phyloP scores from a whole-genome alignment of 1,140 invertebrate genomes.

The Berghia stephanieae region DNA sequence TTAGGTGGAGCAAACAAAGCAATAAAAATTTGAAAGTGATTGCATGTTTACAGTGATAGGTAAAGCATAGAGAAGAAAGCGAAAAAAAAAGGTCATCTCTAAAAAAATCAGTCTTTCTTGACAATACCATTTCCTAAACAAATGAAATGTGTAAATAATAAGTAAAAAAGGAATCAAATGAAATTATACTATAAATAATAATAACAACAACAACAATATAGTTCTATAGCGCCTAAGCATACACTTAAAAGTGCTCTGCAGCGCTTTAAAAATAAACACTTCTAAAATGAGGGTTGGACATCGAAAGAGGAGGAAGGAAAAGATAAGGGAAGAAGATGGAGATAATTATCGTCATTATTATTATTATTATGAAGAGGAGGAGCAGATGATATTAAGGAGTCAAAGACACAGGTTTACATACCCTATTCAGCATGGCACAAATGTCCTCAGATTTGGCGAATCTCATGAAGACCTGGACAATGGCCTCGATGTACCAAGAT shows the following conservation, averaged over 20 bases:
- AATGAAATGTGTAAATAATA: background rate
- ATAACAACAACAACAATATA: background rate
- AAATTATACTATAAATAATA: background rate
- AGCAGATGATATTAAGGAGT: background rate
- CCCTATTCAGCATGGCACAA: slow-evolving; percentile 60
- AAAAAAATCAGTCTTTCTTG: too few species aligned
- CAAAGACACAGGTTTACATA: slow-evolving; percentile 35
- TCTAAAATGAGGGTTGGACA: too few species aligned
- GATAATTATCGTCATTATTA: background rate
- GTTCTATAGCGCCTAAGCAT: too few species aligned
- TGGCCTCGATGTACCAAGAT: slow-evolving; percentile 62
- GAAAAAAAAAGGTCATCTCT: background rate
- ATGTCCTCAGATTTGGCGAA: slow-evolving; percentile 58
- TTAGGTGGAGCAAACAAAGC: background rate
- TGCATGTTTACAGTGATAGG: background rate
- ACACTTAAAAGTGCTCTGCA: too few species aligned
- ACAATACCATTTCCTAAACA: too few species aligned
- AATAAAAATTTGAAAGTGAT: background rate
- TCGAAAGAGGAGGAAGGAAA: too few species aligned
- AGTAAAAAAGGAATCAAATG: background rate
- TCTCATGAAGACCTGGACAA: slow-evolving; percentile 58
- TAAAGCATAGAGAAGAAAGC: background rate
- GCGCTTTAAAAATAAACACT: background rate
- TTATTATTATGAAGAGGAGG: background rate
- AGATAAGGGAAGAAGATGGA: background rate